These are phyloP conservation scores for Donacobius atricapilla DNA, from an alignment of 2,113 vertebrate genomes.

Conservation along the genomic window DNA sequence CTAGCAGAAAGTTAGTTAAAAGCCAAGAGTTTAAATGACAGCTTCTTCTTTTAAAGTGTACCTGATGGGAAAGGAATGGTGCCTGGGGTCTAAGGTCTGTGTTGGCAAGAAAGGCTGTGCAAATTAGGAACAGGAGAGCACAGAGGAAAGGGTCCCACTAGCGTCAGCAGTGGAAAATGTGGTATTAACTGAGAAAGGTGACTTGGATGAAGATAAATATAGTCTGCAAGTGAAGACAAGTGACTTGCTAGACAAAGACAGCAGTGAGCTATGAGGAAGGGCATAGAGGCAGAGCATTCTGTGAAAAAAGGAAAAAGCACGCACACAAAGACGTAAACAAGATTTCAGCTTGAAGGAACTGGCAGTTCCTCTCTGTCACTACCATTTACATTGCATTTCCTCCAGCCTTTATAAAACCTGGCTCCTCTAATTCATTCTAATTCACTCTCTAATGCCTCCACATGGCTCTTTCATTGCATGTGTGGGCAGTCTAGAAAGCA, in stretches of 20 bases:
- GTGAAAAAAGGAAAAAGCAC: background rate
- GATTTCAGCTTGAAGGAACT: constrained; percentile 40
- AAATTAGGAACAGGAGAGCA: background rate
- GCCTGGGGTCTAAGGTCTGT: background rate
- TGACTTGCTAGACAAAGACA: background rate
- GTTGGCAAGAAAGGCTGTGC: background rate
- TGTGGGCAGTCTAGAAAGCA: background rate
- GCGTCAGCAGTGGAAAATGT: background rate
- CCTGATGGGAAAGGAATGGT: background rate
- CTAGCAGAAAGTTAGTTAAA: background rate
- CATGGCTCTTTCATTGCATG: background rate
- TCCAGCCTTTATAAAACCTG: constrained; percentile 44
- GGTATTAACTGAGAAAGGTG: background rate
- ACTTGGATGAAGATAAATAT: background rate
- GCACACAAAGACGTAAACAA: background rate
- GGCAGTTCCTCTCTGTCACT: constrained; percentile 40
- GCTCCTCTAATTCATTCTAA: constrained; percentile 37
- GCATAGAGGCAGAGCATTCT: background rate
- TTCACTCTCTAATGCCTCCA: constrained; percentile 11
- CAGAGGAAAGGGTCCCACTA: background rate
- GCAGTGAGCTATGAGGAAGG: background rate
- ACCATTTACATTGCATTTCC: constrained; percentile 30
- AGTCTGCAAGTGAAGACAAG: background rate
- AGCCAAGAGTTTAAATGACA: background rate
- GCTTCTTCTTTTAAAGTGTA: background rate